Evolutionary conservation across 2,113 vertebrate genomes (phyloP), one percentile per base, ranked within the genome.

Genomic region (Epinephelus moara): DNA sequence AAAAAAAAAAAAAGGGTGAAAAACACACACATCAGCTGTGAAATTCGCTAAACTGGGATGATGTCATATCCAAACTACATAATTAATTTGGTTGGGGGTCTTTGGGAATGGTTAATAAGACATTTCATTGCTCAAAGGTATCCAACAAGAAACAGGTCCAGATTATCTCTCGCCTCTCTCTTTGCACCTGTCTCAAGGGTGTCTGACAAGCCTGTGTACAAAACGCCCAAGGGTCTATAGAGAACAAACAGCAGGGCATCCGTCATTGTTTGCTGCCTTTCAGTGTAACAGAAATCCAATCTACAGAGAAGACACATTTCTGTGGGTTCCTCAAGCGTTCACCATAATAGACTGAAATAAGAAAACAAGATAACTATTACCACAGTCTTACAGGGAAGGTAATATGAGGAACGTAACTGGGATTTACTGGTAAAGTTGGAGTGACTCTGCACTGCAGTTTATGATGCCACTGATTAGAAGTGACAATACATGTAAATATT

Each of bases 201-300:
- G 49, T 56, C 75, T 68, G 66, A 84, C 72, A 80, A 84, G 52
- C 56, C 64, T 4, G 6, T 52, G 50, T 81, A 70, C 68, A 68
- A 52, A 59, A 2, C n/a, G 49, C 14, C 63, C 5, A 25, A 68
- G 72, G 81, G 63, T 49, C 59, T 72, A 37, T 2, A 25, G 57
- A 84, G 78, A 81, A 17, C 60, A 79, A 89, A 60, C 82, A 82
- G 70, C 85, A 89, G 80, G 69, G 73, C 78, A 90, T 93, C 92
- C 66, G 88, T 95, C 93, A 93, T 91, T 88, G 89, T 93, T 93
- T 92, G 82, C 86, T 4, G 57, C 78, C 84, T 90, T 75, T 84
- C 86, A 55, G 59, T 25, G 85, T 68, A 86, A 86, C 80, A 84
- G 87, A 88, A 90, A 92, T 88, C 73, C 86, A 91, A 87, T 92